phyloP scores from a whole-genome alignment of 2,113 vertebrate species.

The Pedionomus torquatus region DNA sequence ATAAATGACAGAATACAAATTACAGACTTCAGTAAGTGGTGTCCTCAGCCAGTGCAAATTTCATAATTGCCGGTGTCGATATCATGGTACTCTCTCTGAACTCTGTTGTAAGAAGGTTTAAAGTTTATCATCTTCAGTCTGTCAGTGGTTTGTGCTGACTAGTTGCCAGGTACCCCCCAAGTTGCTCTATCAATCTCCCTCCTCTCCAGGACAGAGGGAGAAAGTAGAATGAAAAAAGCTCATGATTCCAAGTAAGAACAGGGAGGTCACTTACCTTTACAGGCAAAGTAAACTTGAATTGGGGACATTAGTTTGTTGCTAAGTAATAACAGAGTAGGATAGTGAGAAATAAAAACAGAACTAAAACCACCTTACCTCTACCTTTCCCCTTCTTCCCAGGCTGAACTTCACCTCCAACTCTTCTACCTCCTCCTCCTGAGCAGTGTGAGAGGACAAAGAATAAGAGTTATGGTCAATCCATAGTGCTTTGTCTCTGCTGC shows the following conservation, averaged over 20 bases:
- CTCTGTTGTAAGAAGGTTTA: neutral
- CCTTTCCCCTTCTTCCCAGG: neutral
- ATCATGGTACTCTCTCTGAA: neutral
- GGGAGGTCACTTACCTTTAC: neutral
- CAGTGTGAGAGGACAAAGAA: accelerated
- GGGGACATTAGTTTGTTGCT: neutral
- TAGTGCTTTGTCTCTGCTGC: neutral
- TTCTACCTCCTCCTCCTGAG: neutral
- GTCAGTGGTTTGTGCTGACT: accelerated
- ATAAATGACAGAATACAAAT: neutral
- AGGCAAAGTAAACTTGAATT: neutral
- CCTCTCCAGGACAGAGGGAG: neutral
- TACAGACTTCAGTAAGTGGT: neutral
- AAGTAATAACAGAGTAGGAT: neutral
- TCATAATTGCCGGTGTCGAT: neutral
- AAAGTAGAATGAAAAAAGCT: neutral
- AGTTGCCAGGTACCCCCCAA: neutral
- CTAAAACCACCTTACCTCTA: neutral
- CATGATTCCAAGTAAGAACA: neutral
- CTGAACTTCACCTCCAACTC: neutral
- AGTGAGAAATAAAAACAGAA: neutral
- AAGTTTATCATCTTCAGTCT: neutral
- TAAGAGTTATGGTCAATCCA: neutral
- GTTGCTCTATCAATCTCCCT: neutral
- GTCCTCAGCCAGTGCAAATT: neutral